Evolutionary conservation across 2,888 invertebrate species (phyloP), one percentile per base, ranked within the genome.

Genomic region (Lottia gigantea): DNA sequence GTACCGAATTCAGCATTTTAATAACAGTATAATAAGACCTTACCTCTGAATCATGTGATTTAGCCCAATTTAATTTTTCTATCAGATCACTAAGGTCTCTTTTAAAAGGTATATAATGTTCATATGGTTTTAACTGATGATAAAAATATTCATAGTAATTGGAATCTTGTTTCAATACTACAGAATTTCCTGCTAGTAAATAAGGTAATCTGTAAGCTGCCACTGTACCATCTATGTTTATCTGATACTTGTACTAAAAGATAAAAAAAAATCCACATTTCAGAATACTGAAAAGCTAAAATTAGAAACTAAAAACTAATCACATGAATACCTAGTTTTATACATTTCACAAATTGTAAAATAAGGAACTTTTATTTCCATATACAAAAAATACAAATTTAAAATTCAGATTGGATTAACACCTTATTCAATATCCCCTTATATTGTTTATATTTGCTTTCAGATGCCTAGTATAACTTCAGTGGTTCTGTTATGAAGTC

Each of bases 81-180:
- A 94, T 90, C 64, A 98, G 90, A 90, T 98, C 93, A 12, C 93
- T 92, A 25, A 98, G 90, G 88, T 97, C 93, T 64, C 91, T 89
- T 82, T 93, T 92, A 49, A 97, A 90, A 11, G 96, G 94, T 69
- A 98, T 90, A 87, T 93, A 98, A 89, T 98, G 97, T 80, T 92
- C 90, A 89, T 92, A 92, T 0, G 95, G 93, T 71, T 90, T 86
- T 15, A 97, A 89, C 78, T 93, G 91, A 55, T 91, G 80, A 86
- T 98, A 98, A 89, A 97, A 98, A 90, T 95, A 94, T 90, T 98
- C 98, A 87, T 96, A 95, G 89, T 95, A 98, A n/a, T 92, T 92
- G 0, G 98, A 98, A 40, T 94, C 92, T 89, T 97, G 97, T 90
- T 98, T 98, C 16, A 98, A 91, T 16, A 97, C 93, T 73, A 96